These are phyloP conservation scores for Caenorhabditis sulstoni DNA, from an alignment of 2,888 invertebrate genomes.

Conservation along the genomic window DNA sequence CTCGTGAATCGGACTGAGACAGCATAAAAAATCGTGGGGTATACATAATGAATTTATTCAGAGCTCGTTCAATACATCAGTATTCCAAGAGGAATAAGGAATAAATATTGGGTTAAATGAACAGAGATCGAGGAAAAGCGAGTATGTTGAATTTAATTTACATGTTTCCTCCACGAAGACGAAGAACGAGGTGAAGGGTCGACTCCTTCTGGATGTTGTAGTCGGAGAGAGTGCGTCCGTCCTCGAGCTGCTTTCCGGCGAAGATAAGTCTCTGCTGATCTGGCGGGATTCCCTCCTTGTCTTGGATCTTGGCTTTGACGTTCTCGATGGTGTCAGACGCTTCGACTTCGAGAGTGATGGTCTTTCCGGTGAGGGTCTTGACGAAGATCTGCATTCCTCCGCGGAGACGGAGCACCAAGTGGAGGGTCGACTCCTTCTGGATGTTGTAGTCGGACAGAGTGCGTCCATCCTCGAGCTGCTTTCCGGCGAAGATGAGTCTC, in stretches of 20 bases:
- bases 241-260: conserved; percentile 82
- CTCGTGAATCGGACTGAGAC: too few species aligned
- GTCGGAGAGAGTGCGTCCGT: conserved; percentile 71
- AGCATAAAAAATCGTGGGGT: too few species aligned
- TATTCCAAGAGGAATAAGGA: conserved; percentile 25
- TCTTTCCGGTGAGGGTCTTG: conserved; percentile 90
- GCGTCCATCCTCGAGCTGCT: conserved; percentile 82
- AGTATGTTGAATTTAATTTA: conserved; percentile 40
- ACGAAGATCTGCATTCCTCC: conserved; percentile 93
- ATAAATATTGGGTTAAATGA: conserved; percentile 44
- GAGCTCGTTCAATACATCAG: conserved; percentile 53
- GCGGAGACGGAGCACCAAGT: conserved; percentile 65
- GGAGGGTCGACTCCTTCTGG: conserved; percentile 67
- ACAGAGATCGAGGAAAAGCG: conserved; percentile 48
- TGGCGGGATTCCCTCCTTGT: conserved; percentile 68
- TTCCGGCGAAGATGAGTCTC: conserved; percentile 65
- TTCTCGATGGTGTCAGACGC: conserved; percentile 67
- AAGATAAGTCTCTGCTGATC: conserved; percentile 67
- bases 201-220: conserved; percentile 72
- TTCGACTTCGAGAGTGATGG: conserved; percentile 83
- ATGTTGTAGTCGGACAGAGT: conserved; percentile 72
- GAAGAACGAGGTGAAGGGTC: conserved; percentile 67
- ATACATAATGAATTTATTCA: conserved; percentile 39
- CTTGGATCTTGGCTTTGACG: conserved; percentile 67
- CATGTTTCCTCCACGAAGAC: conserved; percentile 65